phyloP scores from a whole-genome alignment of 2,113 vertebrate species.

The Spea multiplicata region DNA sequence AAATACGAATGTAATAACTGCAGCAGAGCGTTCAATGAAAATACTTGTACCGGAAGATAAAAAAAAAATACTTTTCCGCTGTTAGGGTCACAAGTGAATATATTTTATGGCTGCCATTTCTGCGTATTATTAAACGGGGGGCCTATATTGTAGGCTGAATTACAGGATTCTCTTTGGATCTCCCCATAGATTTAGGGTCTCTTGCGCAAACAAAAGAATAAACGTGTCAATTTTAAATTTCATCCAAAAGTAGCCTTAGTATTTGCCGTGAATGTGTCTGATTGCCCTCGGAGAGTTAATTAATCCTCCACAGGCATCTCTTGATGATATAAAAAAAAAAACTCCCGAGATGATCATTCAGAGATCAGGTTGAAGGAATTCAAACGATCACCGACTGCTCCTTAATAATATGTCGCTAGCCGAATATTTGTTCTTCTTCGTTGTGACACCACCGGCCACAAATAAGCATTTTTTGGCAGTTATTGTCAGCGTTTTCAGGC shows the following conservation, averaged over 20 bases:
- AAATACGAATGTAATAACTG: no score
- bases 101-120: not conserved
- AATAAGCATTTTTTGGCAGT: slow-evolving; percentile 62
- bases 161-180: not conserved
- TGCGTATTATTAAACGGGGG: not conserved
- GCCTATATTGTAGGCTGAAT: not conserved
- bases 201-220: slow-evolving; percentile 13
- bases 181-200: slow-evolving; percentile 22
- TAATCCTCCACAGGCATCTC: slow-evolving; percentile 21
- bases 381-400: slow-evolving; percentile 6
- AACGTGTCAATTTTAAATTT: slow-evolving; percentile 38
- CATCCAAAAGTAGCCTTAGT: slow-evolving; percentile 7
- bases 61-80: no score
- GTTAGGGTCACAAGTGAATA: no score
- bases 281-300: slow-evolving; percentile 35
- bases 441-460: slow-evolving; percentile 54
- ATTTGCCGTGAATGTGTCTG: slow-evolving; percentile 30
- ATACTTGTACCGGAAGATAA: no score
- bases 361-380: not conserved
- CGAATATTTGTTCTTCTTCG: slow-evolving; percentile 14
- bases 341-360: not conserved
- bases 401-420: not conserved
- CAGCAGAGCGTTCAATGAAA: no score
- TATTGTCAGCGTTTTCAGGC: slow-evolving; percentile 62
- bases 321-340: not conserved